Base-by-base conservation (phyloP, 2,888 invertebrate genomes). In the Synanthedon vespiformis region DNA sequence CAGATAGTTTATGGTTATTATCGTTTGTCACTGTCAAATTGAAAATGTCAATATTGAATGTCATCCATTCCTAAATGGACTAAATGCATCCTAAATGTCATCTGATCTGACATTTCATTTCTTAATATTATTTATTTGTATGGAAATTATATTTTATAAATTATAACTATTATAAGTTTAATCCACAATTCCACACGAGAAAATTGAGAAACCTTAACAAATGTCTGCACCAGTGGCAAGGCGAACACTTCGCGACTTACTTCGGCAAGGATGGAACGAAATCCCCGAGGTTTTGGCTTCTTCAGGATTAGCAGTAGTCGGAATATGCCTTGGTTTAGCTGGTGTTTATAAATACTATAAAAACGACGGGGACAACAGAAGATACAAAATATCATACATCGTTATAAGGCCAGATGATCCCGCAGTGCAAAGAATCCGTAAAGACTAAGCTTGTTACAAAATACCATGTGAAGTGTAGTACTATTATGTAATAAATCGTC, bases 351-450 rank as follows among this genome's bases (percentile, higher is more conserved):
- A 84, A 41, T 90, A 92, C 61, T 66, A 80, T 18, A 77, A 82
- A 55, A 88, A 83, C 44, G 92, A 92, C 67, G 91, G 91, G 52
- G 91, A 92, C 65, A 92, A 92, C 64, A 88, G 89, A 57, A 89
- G 88, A 65, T 92, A 92, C 74, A 93, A 92, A 72, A 64, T 74
- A 44, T 75, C 81, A 16, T 92, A 91, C 67, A 88, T 90, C 40
- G 89, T 93, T 8, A 88, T 90, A 74, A 88, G 93, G 56, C 88
- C 92, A 12, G 92, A 92, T 61, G 93, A 93, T 68, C 93, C 93
- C 1, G 84, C 85, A 65, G 90, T 77, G 14, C 76, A 82, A 49
- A 83, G 78, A 66, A 88, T 92, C 48, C 87, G 80, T 54, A 89
- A 88, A 63, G 88, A 90, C 61, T 90, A 77, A 71, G 49, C 53